Conservation (phyloP, 2,113 vertebrate genomes). For the Peromyscus leucopus region DNA sequence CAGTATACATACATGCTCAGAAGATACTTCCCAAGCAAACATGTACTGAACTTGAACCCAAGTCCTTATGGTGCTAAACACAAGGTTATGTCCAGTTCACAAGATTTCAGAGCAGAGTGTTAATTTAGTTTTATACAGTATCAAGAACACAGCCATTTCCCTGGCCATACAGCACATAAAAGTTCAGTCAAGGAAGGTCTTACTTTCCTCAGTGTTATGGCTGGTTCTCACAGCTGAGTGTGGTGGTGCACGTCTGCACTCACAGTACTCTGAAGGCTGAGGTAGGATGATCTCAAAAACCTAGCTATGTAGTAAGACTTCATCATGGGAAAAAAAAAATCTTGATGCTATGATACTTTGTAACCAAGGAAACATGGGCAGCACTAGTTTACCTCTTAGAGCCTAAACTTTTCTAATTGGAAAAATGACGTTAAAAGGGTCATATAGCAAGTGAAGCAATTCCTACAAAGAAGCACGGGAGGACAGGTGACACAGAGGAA, state of each 20-base stretch:
- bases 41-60: background rate
- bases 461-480: constrained; percentile 33
- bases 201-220: background rate
- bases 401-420: background rate
- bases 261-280: background rate
- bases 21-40: constrained; percentile 33
- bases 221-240: background rate
- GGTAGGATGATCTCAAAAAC: background rate
- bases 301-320: background rate
- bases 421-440: background rate
- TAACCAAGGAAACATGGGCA: background rate
- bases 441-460: background rate
- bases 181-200: background rate
- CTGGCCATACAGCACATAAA: background rate
- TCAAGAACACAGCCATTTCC: background rate
- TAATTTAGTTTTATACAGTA: background rate
- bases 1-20: background rate
- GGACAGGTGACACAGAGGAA: background rate
- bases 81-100: background rate
- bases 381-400: background rate
- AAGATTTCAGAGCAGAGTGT: constrained; percentile 1
- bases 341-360: background rate
- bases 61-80: background rate
- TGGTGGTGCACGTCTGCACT: background rate
- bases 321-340: background rate